A percentile compares a stretch with the other conserved stretches of the same genome.
phyloP scores from a whole-genome alignment of 2,113 vertebrate genomes.

The Urocynchramus pylzowi region DNA sequence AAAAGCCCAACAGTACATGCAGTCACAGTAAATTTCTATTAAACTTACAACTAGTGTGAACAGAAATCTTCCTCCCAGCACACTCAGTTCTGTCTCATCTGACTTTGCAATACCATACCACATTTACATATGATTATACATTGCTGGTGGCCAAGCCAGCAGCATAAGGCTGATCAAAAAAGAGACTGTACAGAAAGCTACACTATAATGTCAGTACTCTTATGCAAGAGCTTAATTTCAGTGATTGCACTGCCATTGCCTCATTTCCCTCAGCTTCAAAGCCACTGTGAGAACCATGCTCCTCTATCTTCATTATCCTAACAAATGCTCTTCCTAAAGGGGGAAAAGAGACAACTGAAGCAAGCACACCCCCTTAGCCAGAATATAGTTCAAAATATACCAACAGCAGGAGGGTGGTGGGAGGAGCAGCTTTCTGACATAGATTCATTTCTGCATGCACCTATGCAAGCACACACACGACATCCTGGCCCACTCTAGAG shows the following conservation, averaged over 20 bases:
- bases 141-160: not conserved
- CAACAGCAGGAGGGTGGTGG: not conserved
- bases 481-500: fast-evolving
- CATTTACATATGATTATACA: not conserved
- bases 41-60: not conserved
- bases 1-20: not conserved
- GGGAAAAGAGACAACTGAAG: not conserved
- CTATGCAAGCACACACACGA: not conserved
- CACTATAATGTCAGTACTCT: not conserved
- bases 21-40: not conserved
- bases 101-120: not conserved
- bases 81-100: not conserved
- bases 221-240: not conserved
- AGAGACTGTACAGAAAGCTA: not conserved
- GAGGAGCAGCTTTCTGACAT: not conserved
- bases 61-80: not conserved
- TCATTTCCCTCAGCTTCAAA: not conserved
- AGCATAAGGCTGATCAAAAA: not conserved
- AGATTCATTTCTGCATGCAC: not conserved
- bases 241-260: not conserved
- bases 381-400: not conserved
- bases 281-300: not conserved
- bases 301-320: not conserved
- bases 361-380: fast-evolving
- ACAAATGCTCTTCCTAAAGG: not conserved